Evolutionary conservation across 2,113 vertebrate genomes (phyloP), one percentile per base, ranked within the genome.

Genomic region (Motacilla tschutschensis): DNA sequence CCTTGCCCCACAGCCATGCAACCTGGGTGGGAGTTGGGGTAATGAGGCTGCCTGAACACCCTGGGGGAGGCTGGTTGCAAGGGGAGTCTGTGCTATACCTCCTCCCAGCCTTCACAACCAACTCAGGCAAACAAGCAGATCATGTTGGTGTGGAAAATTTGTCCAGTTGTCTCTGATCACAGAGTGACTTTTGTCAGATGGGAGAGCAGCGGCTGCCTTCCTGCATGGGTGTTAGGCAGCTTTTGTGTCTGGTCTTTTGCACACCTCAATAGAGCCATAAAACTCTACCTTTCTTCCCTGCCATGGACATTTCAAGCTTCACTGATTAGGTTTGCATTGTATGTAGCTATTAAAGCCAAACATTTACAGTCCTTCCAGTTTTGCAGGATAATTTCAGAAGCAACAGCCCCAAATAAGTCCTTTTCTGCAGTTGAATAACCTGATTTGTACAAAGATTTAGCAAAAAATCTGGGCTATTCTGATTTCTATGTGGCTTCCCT

Each of bases 351-450:
- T 94, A 92, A 92, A 86, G 91, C 78, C 90, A 88, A 90, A 91
- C 86, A 73, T 50, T 87, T 81, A 94, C 7, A 55, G 91, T 90
- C 80, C 92, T 91, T 94, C 92, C 93, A 93, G 93, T 95, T 93
- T 48, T 94, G 88, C 94, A 93, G 83, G 88, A 93, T 93, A 79
- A 92, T 92, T 95, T 90, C 88, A 86, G 79, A 72, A 92, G 85
- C 60, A 70, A 44, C 57, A 74, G 89, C 85, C 73, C 73, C 79
- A 55, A 58, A 85, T 53, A 86, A 85, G 64, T 17, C 38, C 41
- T 87, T 87, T 63, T 66, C 82, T 78, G 44, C 41, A 86, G 90
- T 59, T 86, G 88, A 94, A 93, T 90, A 88, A 92, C 90, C 86
- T 84, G 88, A 90, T 88, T 93, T 84, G 90, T 79, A 82, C 67